Percentiles rank a stretch among this genome's conserved stretches.
Conservation (phyloP, 2,888 invertebrate genomes). For the Allygus modestus region DNA sequence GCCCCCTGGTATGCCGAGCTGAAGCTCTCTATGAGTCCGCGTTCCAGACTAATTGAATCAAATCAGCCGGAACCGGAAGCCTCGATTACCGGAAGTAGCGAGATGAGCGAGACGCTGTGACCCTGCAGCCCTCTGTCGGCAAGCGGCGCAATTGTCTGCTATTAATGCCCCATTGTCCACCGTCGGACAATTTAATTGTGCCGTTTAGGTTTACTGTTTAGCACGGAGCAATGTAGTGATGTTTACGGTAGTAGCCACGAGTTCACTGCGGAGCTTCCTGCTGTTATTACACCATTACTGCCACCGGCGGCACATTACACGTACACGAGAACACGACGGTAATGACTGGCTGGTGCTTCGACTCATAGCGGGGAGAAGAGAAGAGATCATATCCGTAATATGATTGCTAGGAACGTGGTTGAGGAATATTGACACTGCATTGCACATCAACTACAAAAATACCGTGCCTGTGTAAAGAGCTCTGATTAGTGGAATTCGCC, state of each 20-base stretch:
- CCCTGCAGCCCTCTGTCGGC: conserved; percentile 42
- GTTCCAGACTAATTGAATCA: conserved; percentile 43
- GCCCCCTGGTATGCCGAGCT: neutral
- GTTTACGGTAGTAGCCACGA: conserved; percentile 20
- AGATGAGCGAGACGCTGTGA: conserved; percentile 35
- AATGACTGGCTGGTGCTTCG: no score
- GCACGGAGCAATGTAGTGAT: neutral
- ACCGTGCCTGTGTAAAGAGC: no score
- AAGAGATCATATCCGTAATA: no score
- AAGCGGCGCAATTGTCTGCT: conserved; percentile 18
- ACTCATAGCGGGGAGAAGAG: no score
- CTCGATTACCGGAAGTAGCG: conserved; percentile 28
- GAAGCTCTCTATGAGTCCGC: conserved; percentile 31
- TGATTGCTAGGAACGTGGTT: no score
- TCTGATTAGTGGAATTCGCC: no score
- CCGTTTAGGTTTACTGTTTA: neutral
- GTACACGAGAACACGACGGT: neutral
- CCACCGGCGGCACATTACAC: neutral
- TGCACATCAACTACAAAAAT: no score
- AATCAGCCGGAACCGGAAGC: conserved; percentile 45
- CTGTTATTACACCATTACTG: neutral
- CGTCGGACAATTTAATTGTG: neutral
- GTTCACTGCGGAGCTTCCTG: neutral
- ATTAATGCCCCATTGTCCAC: conserved; percentile 37
- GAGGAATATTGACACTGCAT: no score